A percentile compares a stretch with the other conserved stretches of the same genome.
These are phyloP conservation scores for Trichonephila inaurata DNA, from an alignment of 1,140 invertebrate genomes.

Conservation along the genomic window DNA sequence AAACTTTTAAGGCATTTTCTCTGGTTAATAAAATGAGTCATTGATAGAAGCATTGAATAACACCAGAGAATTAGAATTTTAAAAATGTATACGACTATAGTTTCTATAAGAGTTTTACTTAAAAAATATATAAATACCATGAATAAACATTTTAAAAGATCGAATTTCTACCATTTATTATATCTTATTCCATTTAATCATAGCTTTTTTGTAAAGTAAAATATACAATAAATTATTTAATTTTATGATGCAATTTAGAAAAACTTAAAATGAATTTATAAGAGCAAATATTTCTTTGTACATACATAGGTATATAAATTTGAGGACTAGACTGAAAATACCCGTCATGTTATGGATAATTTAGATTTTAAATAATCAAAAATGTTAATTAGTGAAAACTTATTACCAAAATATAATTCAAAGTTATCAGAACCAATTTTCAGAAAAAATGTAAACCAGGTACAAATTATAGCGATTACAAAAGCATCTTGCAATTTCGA, in stretches of 20 bases:
- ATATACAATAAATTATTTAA: background rate
- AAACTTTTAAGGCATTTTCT: too few species aligned
- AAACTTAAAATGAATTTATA: background rate
- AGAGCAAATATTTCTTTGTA: background rate
- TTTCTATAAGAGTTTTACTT: too few species aligned
- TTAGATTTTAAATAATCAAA: background rate
- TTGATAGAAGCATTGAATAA: too few species aligned
- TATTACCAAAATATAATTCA: background rate
- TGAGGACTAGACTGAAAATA: constrained; percentile 28
- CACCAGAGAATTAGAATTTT: too few species aligned
- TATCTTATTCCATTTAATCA: background rate
- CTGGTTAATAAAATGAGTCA: too few species aligned
- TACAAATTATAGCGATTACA: background rate
- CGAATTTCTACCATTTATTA: too few species aligned
- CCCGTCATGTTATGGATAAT: background rate
- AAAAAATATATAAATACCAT: too few species aligned
- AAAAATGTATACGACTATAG: too few species aligned
- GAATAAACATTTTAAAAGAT: too few species aligned
- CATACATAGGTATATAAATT: constrained; percentile 17
- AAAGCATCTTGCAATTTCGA: background rate
- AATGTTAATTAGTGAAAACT: background rate
- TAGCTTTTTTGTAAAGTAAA: background rate
- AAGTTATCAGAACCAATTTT: background rate
- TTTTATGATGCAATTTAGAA: background rate
- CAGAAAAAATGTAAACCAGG: background rate